These are phyloP conservation scores for Pasiphila rectangulata DNA, from an alignment of 2,888 invertebrate genomes.

Conservation along the genomic window DNA sequence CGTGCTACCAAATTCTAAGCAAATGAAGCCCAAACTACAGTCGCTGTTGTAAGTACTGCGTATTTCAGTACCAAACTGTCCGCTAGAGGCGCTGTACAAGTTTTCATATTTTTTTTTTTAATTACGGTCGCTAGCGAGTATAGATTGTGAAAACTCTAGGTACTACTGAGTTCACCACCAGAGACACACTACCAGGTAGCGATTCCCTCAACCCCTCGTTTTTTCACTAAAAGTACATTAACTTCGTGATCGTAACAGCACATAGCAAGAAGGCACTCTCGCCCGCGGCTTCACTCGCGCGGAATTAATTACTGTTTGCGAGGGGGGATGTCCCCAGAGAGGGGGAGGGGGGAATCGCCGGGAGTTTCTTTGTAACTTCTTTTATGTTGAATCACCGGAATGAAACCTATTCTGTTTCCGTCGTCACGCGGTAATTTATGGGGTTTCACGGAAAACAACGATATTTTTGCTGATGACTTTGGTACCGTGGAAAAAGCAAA, in stretches of 20 bases:
- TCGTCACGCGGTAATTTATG: constrained; percentile 9
- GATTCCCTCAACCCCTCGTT: neutral
- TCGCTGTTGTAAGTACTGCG: no score
- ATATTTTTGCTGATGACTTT: constrained; percentile 3
- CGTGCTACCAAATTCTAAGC: no score
- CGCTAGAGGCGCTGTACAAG: no score
- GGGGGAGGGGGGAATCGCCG: neutral
- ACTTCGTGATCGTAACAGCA: constrained; percentile 3
- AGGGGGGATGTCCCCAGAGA: constrained; percentile 3
- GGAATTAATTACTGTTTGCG: constrained; percentile 20
- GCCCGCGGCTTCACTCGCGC: constrained; percentile 8
- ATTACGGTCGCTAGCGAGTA: no score
- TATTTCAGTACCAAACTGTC: no score
- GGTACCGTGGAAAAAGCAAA: no score
- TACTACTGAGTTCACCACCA: no score
- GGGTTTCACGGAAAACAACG: neutral
- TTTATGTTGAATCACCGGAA: constrained; percentile 11
- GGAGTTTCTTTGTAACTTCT: constrained; percentile 15
- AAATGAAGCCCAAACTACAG: no score
- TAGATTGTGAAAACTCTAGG: no score
- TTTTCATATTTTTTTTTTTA: no score
- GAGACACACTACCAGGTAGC: no score
- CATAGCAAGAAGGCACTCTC: constrained; percentile 1
- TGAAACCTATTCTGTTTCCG: constrained; percentile 10
- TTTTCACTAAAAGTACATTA: neutral